Conservation (phyloP, 2,888 invertebrate genomes). For the Camptogramma bilineatum region DNA sequence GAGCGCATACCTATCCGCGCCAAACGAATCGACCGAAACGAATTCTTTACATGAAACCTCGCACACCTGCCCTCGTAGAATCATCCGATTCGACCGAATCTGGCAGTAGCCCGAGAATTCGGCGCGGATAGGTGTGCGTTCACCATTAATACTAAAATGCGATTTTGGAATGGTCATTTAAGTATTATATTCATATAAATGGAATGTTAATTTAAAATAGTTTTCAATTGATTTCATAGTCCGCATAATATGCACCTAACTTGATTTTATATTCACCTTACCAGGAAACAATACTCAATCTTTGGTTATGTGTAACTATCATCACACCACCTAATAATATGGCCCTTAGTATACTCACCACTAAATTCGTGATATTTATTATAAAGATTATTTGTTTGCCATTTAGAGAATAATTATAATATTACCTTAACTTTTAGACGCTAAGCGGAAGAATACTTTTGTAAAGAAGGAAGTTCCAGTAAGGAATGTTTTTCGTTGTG, state of each 20-base stretch:
- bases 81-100: too few relatives aligned
- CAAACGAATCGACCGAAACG: too few relatives aligned
- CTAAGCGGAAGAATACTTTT: slow-evolving; percentile 1
- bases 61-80: too few relatives aligned
- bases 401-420: background rate
- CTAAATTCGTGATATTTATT: background rate
- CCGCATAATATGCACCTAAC: background rate
- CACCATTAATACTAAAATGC: background rate
- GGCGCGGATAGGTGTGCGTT: too few relatives aligned
- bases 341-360: slow-evolving; percentile 1
- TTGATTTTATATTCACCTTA: background rate
- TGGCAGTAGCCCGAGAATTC: too few relatives aligned
- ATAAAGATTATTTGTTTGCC: background rate
- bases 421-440: background rate
- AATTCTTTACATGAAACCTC: too few relatives aligned
- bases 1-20: too few relatives aligned
- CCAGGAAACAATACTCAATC: slow-evolving; percentile 12
- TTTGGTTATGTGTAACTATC: slow-evolving; percentile 17
- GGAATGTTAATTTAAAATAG: background rate
- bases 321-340: background rate
- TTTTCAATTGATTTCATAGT: background rate
- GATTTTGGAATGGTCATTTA: background rate
- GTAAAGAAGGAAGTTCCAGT: background rate
- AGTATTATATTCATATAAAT: background rate
- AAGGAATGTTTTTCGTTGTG: slow-evolving; percentile 7